Conservation (phyloP, 2,888 invertebrate genomes). For the Clunio marinus region DNA sequence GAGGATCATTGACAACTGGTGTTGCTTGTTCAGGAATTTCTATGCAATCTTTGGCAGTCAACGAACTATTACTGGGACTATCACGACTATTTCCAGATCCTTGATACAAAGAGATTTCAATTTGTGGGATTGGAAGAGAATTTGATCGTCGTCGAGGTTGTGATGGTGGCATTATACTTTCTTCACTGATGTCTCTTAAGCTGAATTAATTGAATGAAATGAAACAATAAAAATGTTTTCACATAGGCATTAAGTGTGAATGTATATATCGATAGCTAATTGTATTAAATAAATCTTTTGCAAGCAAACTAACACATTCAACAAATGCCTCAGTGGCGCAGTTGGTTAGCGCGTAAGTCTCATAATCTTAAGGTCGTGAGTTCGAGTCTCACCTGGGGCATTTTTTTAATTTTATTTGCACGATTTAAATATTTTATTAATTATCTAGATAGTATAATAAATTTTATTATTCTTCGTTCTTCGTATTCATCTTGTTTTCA, state of each 20-base stretch:
- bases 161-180: conserved; percentile 65
- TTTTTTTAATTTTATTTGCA: conserved; percentile 29
- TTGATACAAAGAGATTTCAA: conserved; percentile 81
- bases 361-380: conserved; percentile 93
- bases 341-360: conserved; percentile 85
- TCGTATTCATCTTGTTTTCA: no score
- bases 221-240: not conserved
- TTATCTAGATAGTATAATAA: no score
- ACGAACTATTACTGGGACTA: conserved; percentile 49
- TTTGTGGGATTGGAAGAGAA: conserved; percentile 89
- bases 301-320: not conserved
- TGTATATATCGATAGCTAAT: not conserved
- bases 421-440: no score
- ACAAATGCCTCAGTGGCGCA: conserved; percentile 72
- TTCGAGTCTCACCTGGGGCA: conserved; percentile 88
- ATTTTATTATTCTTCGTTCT: no score
- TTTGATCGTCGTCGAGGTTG: conserved; percentile 84
- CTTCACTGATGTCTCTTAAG: conserved; percentile 81
- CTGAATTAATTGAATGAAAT: conserved; percentile 51
- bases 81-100: conserved; percentile 56
- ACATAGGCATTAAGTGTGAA: not conserved
- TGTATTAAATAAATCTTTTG: no score
- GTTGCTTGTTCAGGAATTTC: conserved; percentile 70
- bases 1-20: conserved; percentile 39
- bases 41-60: conserved; percentile 64